Base-by-base conservation (phyloP, 2,888 invertebrate species). In the Petrolisthes manimaculis region DNA sequence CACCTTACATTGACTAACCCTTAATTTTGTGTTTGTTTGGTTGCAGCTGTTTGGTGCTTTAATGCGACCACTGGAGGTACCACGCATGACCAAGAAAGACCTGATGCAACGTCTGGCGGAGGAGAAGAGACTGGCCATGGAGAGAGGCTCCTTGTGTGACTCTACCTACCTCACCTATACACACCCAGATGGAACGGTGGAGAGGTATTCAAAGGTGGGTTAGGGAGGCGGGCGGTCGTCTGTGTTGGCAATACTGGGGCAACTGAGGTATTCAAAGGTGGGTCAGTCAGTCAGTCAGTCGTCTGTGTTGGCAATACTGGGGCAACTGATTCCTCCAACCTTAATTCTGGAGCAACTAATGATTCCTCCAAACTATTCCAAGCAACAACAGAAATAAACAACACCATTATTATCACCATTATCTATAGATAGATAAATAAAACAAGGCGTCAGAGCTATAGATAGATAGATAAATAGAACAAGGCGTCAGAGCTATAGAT, bases 21-120 rank as follows among this genome's bases (percentile, higher is more conserved):
- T 37, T 24, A 14, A 24, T 3, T 55, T 18, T 18, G n/a, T n/a
- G n/a, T n/a, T 69, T 67, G n/a, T 2, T 2, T 51, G 12, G n/a
- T 79, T 55, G 4, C 91, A 94, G 94, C 93, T 94, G 78, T 97
- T 97, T 92, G 97, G 97, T 37, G 96, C 96, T 2, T 93, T 96
- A 91, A 96, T 97, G 93, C 91, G 94, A 24, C 94, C 94, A 1
- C 92, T 95, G 78, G 92, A 92, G 83, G 86, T 91, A 67, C 87
- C 89, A 21, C 90, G 74, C 24, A 89, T 89, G 89, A 90, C 81
- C 61, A 89, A 91, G 85, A 97, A 97, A 93, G 97, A 97, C 0
- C 93, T 98, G 12, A 94, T 98, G 91, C 97, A 97, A 93, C 94
- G 97, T 90, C 97, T 98, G 96, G 97, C 97, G 8, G 97, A 98